phyloP scores from a whole-genome alignment of 2,797 vertebrate genomes.

The Hephaestus fuliginosus region DNA sequence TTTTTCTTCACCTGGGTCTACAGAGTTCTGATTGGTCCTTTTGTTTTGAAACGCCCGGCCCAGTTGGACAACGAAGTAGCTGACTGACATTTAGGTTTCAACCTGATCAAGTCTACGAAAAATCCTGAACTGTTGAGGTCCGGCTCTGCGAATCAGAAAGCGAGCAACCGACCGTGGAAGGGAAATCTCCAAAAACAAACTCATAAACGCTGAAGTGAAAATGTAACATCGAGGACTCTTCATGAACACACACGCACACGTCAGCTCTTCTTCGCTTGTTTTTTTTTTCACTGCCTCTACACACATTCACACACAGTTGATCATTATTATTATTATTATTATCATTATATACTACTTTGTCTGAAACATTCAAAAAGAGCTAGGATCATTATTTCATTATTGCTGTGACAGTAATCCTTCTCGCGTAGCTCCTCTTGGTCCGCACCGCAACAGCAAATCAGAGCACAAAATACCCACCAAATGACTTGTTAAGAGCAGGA shows the following conservation, averaged over 20 bases:
- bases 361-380: constrained; percentile 77
- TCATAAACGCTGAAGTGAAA: constrained; percentile 41
- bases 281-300: constrained; percentile 46
- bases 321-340: constrained; percentile 49
- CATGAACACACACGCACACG: constrained; percentile 36
- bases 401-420: constrained; percentile 72
- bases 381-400: constrained; percentile 76
- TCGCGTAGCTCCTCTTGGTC: constrained; percentile 72
- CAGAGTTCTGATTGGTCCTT: constrained; percentile 76
- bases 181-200: constrained; percentile 39
- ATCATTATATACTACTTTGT: constrained; percentile 71
- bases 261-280: constrained; percentile 45
- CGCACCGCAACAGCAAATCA: constrained; percentile 64
- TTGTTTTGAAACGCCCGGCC: constrained; percentile 39
- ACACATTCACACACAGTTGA: constrained; percentile 51
- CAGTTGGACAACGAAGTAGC: constrained; percentile 41
- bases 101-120: constrained; percentile 52
- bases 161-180: constrained; percentile 29
- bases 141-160: constrained; percentile 35
- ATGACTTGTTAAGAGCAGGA: constrained; percentile 61
- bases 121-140: constrained; percentile 56
- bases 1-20: constrained; percentile 63
- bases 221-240: constrained; percentile 58
- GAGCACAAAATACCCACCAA: constrained; percentile 61
- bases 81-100: constrained; percentile 23